Base-by-base conservation (phyloP, 2,888 invertebrate genomes). In the Lamproptera curius region DNA sequence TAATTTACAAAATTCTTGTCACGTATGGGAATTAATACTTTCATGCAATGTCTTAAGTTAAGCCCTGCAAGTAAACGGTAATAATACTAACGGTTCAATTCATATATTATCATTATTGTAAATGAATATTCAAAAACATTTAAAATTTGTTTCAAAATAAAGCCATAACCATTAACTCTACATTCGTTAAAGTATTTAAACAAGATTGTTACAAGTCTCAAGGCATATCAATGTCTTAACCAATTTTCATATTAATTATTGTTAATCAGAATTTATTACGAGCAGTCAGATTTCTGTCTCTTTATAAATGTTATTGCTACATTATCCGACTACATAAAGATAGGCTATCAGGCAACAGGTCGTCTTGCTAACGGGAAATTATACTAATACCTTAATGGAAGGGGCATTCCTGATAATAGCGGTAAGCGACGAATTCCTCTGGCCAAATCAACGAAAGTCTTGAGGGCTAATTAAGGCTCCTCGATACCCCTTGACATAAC, bases 401-500 rank as follows among this genome's bases (percentile, higher is more conserved):
- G 33, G 43, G 8, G 44, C 43, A 51, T 55, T 48, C 46, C 48
- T 43, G 46, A 51, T 51, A 51, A 46, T 43, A 44, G 53, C 49
- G 44, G 41, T 16, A 43, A 53, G 46, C 47, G 56, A 57, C 51
- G 56, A 57, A 54, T 50, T 47, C 35, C 52, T 41, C 36, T 37
- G 47, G 23, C 41, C 49, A 41, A 51, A 62, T 58, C 57, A 55
- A 59, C 54, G 55, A 55, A 53, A 51, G 55, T 55, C 58, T 58
- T 61, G 58, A 71, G 76, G n/a, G 72, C 81, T 77, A 82, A 79
- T 79, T 75, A 81, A 76, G 69, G 62, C 64, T 52, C 63, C 56
- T 63, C 71, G 75, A 80, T 79, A 73, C 57, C 67, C 62, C 70
- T 70, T 69, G 70, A 75, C 72, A 76, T 73, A 74, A 76, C 73